A percentile compares a stretch with the other conserved stretches of the same genome.
Conservation (phyloP, 2,113 vertebrate species). For the Ameiurus melas region DNA sequence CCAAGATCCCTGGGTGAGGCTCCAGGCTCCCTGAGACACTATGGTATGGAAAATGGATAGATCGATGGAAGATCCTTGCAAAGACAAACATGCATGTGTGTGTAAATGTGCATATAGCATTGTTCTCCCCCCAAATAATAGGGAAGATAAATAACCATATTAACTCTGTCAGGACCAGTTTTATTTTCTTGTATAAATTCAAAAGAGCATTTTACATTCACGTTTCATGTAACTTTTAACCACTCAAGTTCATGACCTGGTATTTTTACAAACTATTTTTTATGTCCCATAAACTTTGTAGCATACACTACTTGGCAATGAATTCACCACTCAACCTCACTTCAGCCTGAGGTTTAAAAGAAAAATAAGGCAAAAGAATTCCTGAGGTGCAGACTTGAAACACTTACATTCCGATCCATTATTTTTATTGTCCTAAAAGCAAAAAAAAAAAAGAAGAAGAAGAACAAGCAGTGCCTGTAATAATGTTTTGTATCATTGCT, state of each 20-base stretch:
- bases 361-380: constrained; percentile 16
- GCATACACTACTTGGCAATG: constrained; percentile 7
- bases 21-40: too few species aligned
- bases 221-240: constrained; percentile 10
- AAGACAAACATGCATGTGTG: not conserved
- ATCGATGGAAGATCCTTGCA: not conserved
- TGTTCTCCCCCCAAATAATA: not conserved
- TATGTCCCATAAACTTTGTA: constrained; percentile 38
- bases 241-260: not conserved
- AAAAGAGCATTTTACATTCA: constrained; percentile 39
- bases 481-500: constrained; percentile 12
- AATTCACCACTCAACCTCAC: not conserved
- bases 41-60: too few species aligned
- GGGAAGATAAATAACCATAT: not conserved
- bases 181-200: constrained; percentile 48
- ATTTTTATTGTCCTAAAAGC: constrained; percentile 43
- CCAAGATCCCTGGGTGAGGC: too few species aligned
- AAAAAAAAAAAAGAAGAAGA: not conserved
- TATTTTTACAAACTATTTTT: constrained; percentile 41
- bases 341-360: constrained; percentile 43
- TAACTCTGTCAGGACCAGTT: constrained; percentile 4
- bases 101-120: not conserved
- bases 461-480: constrained; percentile 8
- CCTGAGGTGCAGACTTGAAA: constrained; percentile 45
- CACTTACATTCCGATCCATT: constrained; percentile 30